Base-by-base conservation (phyloP, 1,140 invertebrate genomes). In the Hycleus phaleratus region DNA sequence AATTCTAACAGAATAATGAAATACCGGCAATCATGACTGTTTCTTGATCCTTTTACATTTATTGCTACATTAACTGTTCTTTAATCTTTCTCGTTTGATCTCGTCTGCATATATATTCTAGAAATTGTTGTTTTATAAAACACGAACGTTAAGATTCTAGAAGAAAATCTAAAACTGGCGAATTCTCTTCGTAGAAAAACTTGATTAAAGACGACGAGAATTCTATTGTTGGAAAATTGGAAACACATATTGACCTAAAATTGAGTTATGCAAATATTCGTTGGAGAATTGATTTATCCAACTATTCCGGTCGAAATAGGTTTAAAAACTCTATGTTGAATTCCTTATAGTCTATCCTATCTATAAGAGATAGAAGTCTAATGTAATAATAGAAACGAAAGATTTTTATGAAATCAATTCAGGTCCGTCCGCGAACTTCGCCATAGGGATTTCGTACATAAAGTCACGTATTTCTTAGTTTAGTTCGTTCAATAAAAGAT, bases 401-500 rank as follows among this genome's bases (percentile, higher is more conserved):
- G 32, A 32, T 32, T 49, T 18, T 46, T 53, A 53, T 46, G 51
- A 53, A 53, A 53, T 53, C 51, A 53, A 53, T 53, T 53, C 45
- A 53, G 45, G 25, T 53, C 46, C 10, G 43, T 25, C 32, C 32
- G 38, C 44, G 42, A 53, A 45, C 26, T 38, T 46, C 26, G 51
- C 51, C 51, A 32, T 46, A 53, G 51, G 51, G 51, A 53, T 53
- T 53, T 53, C 40, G 45, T 53, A 53, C 45, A 53, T 53, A 32
- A 45, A 53, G 51, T 53, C 51, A 53, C 51, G 51, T 53, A 44
- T 44, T 46, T 53, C 51, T 46, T 53, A 45, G 51, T 53, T 53
- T 53, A 45, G 42, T 53, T 45, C 51, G 45, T 45, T 45, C 51
- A 46, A 53, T 45, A 46, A 46, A 42, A 25, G 40, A 53, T 53